Conservation (phyloP, 2,888 invertebrate species). For the Coleophora flavipennella region DNA sequence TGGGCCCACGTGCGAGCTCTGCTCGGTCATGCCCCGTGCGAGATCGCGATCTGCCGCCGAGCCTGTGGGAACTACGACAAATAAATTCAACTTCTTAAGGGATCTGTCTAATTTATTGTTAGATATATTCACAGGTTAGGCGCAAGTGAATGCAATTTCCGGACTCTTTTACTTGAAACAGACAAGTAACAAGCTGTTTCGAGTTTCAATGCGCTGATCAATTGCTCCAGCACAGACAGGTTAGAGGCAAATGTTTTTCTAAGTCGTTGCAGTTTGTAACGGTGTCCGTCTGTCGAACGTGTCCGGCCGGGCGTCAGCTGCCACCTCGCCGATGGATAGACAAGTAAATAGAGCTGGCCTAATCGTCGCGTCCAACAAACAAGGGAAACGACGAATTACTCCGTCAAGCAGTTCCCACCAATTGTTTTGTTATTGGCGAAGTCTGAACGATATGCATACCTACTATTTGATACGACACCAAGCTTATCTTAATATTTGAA, state of each 20-base stretch:
- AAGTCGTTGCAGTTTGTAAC: conserved; percentile 59
- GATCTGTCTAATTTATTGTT: no score
- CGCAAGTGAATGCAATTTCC: no score
- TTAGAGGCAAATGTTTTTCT: conserved; percentile 66
- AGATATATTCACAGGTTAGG: no score
- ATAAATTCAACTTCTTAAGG: no score
- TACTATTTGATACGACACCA: conserved; percentile 19
- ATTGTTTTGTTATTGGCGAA: conserved; percentile 49
- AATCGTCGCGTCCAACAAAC: conserved; percentile 60
- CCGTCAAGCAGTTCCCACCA: conserved; percentile 58
- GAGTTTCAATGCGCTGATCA: no score
- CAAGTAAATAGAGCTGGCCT: conserved; percentile 68
- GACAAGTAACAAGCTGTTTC: no score
- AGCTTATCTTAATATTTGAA: no score
- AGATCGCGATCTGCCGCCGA: conserved; percentile 48
- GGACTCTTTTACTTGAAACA: no score
- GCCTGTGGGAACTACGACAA: conserved; percentile 41
- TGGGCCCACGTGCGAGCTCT: conserved; percentile 45
- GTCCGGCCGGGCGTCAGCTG: conserved; percentile 66
- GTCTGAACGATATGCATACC: conserved; percentile 34
- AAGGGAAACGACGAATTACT: conserved; percentile 70
- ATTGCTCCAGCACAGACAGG: conserved; percentile 10
- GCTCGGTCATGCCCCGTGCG: conserved; percentile 49
- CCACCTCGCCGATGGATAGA: conserved; percentile 57
- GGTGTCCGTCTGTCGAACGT: conserved; percentile 62